Evolutionary conservation across 1,140 invertebrate genomes (phyloP), one percentile per base, ranked within the genome.

Genomic region (Drosophila oshimai): DNA sequence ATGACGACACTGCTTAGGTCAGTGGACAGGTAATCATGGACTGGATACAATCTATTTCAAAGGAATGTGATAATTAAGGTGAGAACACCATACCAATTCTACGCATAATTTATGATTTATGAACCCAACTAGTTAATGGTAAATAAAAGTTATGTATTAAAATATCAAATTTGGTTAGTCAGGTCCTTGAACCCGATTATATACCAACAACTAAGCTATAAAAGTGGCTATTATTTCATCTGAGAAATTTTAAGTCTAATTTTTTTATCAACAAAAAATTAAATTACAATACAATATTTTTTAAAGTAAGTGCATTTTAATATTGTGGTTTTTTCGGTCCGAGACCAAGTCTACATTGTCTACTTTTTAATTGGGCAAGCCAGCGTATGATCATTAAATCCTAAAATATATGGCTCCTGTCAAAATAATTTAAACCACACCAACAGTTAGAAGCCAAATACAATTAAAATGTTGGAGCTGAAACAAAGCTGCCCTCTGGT

Each of bases 361-460:
- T n/a, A n/a, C 6, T 26, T 24, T 42, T 42, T 26, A 4, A 2
- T 13, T 22, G n/a, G n/a, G n/a, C 5, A 24, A 26, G 10, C 15
- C 12, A 4, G 9, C 10, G 22, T 13, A 13, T 24, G 12, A 24
- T 42, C 15, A 6, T 10, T 3, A 10, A 17, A 28, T 28, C 9
- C 4, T 9, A 7, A 26, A 45, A 17, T 6, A n/a, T 24, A 45
- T n/a, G 17, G 22, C 12, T 28, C 7, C 13, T 45, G 24, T 45
- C 42, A 29, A 29, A 15, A 13, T 45, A 45, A 17, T 28, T 12
- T 17, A 47, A 5, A 13, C 6, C 28, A 13, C 4, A 53, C n/a
- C n/a, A n/a, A n/a, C n/a, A n/a, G n/a, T n/a, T n/a, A n/a, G n/a
- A 54, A 79, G 76, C 33, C 53, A 80, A 80, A 73, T 80, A 62